phyloP scores from a whole-genome alignment of 2,113 vertebrate species.

The Urocynchramus pylzowi region DNA sequence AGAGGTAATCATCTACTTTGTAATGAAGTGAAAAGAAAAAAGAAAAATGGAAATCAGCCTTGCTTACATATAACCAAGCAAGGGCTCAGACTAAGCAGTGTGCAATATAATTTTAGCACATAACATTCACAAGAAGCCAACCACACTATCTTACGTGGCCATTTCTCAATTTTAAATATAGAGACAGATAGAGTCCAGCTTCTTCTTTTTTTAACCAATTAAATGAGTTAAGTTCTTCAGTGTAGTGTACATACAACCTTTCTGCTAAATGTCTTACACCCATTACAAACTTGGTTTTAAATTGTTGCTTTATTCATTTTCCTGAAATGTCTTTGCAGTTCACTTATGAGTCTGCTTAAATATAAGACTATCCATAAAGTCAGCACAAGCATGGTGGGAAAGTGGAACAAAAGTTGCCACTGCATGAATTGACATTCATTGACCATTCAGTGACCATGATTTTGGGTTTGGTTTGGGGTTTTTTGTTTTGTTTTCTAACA shows the following conservation, averaged over 20 bases:
- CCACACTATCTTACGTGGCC: neutral
- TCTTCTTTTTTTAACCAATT: neutral
- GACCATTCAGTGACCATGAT: neutral
- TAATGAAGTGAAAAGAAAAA: neutral
- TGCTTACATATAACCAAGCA: neutral
- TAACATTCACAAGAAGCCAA: neutral
- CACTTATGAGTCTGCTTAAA: neutral
- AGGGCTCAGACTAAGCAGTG: neutral
- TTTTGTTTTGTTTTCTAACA: neutral
- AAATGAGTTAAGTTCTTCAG: neutral
- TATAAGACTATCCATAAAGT: neutral
- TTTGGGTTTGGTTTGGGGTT: neutral
- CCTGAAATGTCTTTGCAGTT: neutral
- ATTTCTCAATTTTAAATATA: constrained; percentile 1
- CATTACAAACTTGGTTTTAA: neutral
- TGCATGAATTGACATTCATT: neutral
- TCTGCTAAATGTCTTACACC: neutral
- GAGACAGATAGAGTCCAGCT: neutral
- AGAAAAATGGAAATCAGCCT: neutral
- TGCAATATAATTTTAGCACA: neutral
- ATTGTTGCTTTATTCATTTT: neutral
- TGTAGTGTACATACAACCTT: neutral
- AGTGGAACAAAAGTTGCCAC: neutral
- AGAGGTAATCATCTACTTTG: neutral
- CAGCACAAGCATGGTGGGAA: neutral